Conservation (phyloP, 1,140 invertebrate genomes). For the Nymphalis io region DNA sequence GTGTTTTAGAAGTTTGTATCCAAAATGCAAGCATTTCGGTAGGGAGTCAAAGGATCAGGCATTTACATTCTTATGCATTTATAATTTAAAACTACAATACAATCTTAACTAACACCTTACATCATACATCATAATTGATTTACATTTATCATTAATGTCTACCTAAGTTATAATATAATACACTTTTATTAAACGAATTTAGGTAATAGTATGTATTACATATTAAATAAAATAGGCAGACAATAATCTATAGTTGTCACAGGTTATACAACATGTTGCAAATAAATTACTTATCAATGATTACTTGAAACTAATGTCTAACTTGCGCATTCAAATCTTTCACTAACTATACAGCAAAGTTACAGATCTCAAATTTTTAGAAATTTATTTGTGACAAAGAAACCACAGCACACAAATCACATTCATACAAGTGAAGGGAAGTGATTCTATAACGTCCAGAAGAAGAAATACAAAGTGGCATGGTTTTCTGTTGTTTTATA, state of each 20-base stretch:
- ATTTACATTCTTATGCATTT: slow-evolving; percentile 47
- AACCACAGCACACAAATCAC: slow-evolving; percentile 56
- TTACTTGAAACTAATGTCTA: slow-evolving; percentile 51
- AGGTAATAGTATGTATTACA: slow-evolving; percentile 32
- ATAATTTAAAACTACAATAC: slow-evolving; percentile 50
- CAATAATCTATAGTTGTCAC: slow-evolving; percentile 50
- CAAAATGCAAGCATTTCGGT: slow-evolving; percentile 51
- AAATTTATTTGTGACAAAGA: slow-evolving; percentile 66
- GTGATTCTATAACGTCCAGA: slow-evolving; percentile 25
- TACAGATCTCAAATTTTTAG: slow-evolving; percentile 62
- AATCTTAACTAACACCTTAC: slow-evolving; percentile 56
- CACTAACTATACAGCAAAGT: slow-evolving; percentile 51
- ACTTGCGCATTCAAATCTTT: slow-evolving; percentile 54
- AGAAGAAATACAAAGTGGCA: slow-evolving; percentile 30
- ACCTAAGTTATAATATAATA: slow-evolving; percentile 44
- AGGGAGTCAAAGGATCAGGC: slow-evolving; percentile 36
- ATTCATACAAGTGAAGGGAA: slow-evolving; percentile 47
- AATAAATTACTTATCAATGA: slow-evolving; percentile 55
- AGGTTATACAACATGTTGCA: slow-evolving; percentile 48
- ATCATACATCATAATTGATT: slow-evolving; percentile 47
- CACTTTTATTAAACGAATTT: slow-evolving; percentile 39
- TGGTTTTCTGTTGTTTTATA: slow-evolving; percentile 59
- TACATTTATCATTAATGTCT: slow-evolving; percentile 50
- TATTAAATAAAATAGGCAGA: slow-evolving; percentile 41
- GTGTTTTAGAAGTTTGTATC: slow-evolving; percentile 50